A percentile compares a stretch with the other conserved stretches of the same genome.
Conservation (phyloP, 2,113 vertebrate species). For the Craseonycteris thonglongyai region DNA sequence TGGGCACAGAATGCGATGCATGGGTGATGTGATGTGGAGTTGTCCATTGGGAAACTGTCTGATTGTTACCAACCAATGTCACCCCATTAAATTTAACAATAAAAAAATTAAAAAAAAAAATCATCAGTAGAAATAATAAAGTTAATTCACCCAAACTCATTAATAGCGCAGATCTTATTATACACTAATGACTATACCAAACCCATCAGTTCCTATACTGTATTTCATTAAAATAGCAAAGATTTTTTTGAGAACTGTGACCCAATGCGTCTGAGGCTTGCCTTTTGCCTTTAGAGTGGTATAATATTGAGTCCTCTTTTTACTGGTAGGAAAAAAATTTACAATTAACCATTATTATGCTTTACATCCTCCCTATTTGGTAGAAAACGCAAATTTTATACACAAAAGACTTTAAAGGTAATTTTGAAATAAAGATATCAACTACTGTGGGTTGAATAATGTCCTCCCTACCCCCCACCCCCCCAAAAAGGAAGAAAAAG, state of each 20-base stretch:
- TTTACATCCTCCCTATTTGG: not conserved
- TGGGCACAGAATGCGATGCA: too few relatives aligned
- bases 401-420: not conserved
- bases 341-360: not conserved
- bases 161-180: not conserved
- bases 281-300: not conserved
- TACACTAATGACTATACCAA: not conserved
- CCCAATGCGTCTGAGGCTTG: not conserved
- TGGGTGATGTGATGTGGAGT: too few relatives aligned
- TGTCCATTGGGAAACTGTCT: too few relatives aligned
- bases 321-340: not conserved
- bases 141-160: not conserved
- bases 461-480: accelerated
- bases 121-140: not conserved
- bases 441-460: not conserved
- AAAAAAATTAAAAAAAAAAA: too few relatives aligned
- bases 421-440: not conserved
- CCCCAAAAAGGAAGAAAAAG: not conserved
- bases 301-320: not conserved
- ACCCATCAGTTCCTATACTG: not conserved
- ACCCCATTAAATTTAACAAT: too few relatives aligned
- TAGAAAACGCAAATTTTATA: not conserved
- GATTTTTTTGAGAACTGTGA: not conserved
- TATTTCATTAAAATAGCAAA: not conserved
- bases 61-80: too few relatives aligned